A percentile compares a stretch with the other conserved stretches of the same genome.
Conservation (phyloP, 1,140 invertebrate genomes). For the Venturia canescens region DNA sequence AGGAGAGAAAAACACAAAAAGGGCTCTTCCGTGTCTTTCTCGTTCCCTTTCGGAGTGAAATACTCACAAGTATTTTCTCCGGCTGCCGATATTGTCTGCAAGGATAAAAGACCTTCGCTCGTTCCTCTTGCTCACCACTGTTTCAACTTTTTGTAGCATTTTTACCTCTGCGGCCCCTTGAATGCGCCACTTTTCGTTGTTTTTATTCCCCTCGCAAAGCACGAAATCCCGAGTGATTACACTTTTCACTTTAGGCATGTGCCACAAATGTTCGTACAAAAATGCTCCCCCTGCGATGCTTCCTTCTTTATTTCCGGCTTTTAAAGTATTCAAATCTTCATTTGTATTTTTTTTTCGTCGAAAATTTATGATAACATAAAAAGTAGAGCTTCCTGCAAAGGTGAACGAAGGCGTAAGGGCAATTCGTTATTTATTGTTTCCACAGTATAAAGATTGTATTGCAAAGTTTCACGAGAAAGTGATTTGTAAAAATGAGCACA, state of each 20-base stretch:
- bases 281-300: background rate
- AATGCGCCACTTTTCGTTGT: constrained; percentile 22
- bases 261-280: constrained; percentile 6
- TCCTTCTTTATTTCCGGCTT: constrained; percentile 12
- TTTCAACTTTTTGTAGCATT: background rate
- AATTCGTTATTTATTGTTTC: background rate
- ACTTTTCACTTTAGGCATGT: constrained; percentile 17
- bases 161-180: background rate
- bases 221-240: constrained; percentile 29
- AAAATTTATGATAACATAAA: background rate
- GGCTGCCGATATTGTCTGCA: constrained; percentile 18
- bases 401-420: background rate
- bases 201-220: background rate
- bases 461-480: no score
- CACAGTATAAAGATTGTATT: no score
- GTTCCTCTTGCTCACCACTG: background rate
- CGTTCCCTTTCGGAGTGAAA: background rate
- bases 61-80: constrained; percentile 17
- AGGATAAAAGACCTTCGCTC: constrained; percentile 9
- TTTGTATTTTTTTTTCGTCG: background rate
- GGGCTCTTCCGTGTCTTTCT: background rate
- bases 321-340: background rate
- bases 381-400: background rate
- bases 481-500: no score
- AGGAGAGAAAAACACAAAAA: background rate